Base-by-base conservation (phyloP, 2,113 vertebrate genomes). In the Gobiocypris rarus region DNA sequence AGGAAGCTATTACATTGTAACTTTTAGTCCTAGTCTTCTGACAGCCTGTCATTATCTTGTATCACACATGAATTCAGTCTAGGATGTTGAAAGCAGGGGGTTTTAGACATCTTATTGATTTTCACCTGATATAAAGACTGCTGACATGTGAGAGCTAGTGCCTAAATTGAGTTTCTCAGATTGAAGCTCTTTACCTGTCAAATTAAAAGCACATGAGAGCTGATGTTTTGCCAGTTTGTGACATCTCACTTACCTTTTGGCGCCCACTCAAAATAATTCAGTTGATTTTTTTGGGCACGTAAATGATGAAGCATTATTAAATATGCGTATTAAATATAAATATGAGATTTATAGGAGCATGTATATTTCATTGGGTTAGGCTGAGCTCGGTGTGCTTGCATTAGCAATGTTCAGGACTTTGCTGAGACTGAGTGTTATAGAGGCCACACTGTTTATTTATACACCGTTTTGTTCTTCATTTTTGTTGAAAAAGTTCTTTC, bases 141-240 rank as follows among this genome's bases (percentile, higher is more conserved):
- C 61, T 88, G 65, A 86, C 82, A 87, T 70, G 48, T 75, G 56
- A 69, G 75, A 79, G 67, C 85, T 43, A 59, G 63, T 80, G 81
- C 50, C 67, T 67, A 86, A 85, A 88, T 86, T 84, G 73, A 88
- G 85, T 87, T 86, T 67, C 80, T 82, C 83, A 75, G 76, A 83
- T 76, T 76, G 73, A 87, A 79, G 61, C 82, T 81, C 28, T 87
- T 83, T 85, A 84, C 71, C 50, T 15, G 58, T 59, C 73, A 84
- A 84, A 84, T 88, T 85, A 73, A 73, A 86, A 81, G 73, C 56
- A 45, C 67, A 81, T 69, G 61, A 65, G 14, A 28, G 56, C 65
- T 81, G 79, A 70, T 83, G 70, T 56, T 83, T 85, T 81, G 75
- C 59, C 75, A 15, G 50, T 73, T 75, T 83, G 24, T 74, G 77